Evolutionary conservation across 30 jellyfish, hydroid and myxozoan genomes (phyloP).

Genomic region (Aurelia coerulea): DNA sequence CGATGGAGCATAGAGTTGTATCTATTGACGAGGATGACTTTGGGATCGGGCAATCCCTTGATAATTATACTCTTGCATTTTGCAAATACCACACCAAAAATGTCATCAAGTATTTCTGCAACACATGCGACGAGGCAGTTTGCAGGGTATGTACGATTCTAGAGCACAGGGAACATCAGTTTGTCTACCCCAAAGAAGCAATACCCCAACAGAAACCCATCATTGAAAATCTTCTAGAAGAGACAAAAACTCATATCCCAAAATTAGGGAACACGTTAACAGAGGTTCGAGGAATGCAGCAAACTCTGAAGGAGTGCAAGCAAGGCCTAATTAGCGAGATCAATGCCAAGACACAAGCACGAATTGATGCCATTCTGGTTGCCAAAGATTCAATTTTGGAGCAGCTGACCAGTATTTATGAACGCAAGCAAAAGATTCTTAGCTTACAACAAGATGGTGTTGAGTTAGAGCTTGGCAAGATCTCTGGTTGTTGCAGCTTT

Average conservation of each 20-base stretch:
- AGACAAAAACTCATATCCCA: conserved; percentile 82
- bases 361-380: conserved; percentile 82
- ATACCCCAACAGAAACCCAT: conserved; percentile 91
- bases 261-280: conserved; percentile 64
- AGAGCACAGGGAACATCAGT: conserved; percentile 98
- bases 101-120: conserved; percentile 95
- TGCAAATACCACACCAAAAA: conserved; percentile 94
- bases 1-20: conserved; percentile 88
- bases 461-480: conserved; percentile 95
- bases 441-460: conserved; percentile 92
- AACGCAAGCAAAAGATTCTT: conserved; percentile 85
- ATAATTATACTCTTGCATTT: conserved; percentile 90
- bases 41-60: conserved; percentile 82
- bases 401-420: conserved; percentile 75
- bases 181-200: conserved; percentile 97
- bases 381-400: conserved; percentile 78
- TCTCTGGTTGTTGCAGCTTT: conserved; percentile 85
- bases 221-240: conserved; percentile 81
- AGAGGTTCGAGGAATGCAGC: conserved; percentile 82
- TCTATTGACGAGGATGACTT: conserved; percentile 77
- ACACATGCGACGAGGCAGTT: conserved; percentile 97
- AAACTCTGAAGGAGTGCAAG: conserved; percentile 80
- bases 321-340: conserved; percentile 78
- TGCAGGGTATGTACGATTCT: conserved; percentile 97
- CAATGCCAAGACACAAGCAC: conserved; percentile 87